These are phyloP conservation scores for Spodoptera frugiperda DNA, from an alignment of 1,140 invertebrate genomes.

Conservation along the genomic window DNA sequence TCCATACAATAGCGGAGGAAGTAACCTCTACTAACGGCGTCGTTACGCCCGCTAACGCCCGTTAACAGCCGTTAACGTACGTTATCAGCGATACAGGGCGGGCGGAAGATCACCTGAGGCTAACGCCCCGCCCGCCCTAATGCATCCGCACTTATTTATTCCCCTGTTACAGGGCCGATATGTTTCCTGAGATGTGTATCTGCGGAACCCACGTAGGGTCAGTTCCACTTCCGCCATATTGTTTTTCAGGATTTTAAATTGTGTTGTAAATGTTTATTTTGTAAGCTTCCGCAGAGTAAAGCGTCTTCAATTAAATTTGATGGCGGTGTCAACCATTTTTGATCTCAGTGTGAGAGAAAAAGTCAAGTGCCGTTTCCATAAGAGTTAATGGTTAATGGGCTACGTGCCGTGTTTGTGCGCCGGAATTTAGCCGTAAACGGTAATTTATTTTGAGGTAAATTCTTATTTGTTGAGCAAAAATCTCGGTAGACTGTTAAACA, in stretches of 20 bases:
- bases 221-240: conserved; percentile 13
- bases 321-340: conserved; percentile 1
- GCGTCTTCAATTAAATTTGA: conserved; percentile 47
- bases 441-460: not conserved
- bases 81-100: conserved; percentile 71
- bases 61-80: conserved; percentile 70
- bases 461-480: too few species aligned
- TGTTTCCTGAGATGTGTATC: conserved; percentile 71
- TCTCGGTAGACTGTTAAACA: too few species aligned
- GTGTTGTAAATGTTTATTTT: conserved; percentile 45
- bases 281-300: conserved; percentile 18
- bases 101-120: conserved; percentile 78
- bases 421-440: too few species aligned
- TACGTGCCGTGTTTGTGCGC: too few species aligned
- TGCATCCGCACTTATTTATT: conserved; percentile 81
- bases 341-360: conserved; percentile 6
- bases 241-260: conserved; percentile 50
- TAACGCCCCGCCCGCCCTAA: conserved; percentile 73
- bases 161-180: conserved; percentile 61
- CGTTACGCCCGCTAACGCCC: conserved; percentile 64
- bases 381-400: conserved; percentile 6
- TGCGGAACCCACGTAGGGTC: not conserved
- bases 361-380: not conserved
- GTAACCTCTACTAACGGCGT: conserved; percentile 54
- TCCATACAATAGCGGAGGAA: conserved; percentile 54